These are phyloP conservation scores for Synchiropus splendidus DNA, from an alignment of 2,113 vertebrate genomes.

Conservation along the genomic window DNA sequence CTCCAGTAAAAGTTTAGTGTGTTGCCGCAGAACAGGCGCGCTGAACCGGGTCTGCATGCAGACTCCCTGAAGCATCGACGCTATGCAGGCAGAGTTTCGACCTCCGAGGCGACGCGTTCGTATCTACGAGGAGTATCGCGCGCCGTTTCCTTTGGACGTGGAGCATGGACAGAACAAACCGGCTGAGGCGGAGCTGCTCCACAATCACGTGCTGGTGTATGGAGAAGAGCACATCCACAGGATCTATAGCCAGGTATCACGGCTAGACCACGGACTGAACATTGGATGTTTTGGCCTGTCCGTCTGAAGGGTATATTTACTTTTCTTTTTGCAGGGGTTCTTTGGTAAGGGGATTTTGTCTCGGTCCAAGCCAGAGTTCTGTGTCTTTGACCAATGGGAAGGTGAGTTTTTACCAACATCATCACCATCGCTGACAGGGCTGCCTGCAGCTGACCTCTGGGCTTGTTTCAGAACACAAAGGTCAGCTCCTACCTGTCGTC, in stretches of 20 bases:
- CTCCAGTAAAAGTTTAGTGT: too few species aligned
- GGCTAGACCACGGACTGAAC: background rate
- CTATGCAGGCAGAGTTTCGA: constrained; percentile 73
- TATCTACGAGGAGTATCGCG: constrained; percentile 67
- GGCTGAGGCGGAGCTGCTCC: constrained; percentile 73
- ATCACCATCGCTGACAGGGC: background rate
- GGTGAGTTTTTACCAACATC: constrained; percentile 54
- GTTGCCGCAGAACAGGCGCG: too few species aligned
- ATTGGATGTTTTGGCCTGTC: background rate
- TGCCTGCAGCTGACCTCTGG: constrained; percentile 24
- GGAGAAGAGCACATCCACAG: constrained; percentile 68
- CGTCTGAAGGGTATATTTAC: background rate
- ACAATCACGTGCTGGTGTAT: constrained; percentile 74
- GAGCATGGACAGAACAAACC: constrained; percentile 16
- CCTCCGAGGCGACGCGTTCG: constrained; percentile 75
- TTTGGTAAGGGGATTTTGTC: constrained; percentile 93
- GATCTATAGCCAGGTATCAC: constrained; percentile 72
- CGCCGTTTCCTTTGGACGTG: constrained; percentile 64
- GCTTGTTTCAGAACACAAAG: constrained; percentile 66
- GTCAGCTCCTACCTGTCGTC: constrained; percentile 69
- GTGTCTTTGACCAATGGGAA: constrained; percentile 76
- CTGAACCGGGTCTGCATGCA: too few species aligned
- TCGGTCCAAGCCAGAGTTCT: constrained; percentile 76
- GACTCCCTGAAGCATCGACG: too few species aligned
- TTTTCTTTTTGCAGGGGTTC: constrained; percentile 71